phyloP scores from a whole-genome alignment of 1,140 invertebrate species.

The Ips typographus region DNA sequence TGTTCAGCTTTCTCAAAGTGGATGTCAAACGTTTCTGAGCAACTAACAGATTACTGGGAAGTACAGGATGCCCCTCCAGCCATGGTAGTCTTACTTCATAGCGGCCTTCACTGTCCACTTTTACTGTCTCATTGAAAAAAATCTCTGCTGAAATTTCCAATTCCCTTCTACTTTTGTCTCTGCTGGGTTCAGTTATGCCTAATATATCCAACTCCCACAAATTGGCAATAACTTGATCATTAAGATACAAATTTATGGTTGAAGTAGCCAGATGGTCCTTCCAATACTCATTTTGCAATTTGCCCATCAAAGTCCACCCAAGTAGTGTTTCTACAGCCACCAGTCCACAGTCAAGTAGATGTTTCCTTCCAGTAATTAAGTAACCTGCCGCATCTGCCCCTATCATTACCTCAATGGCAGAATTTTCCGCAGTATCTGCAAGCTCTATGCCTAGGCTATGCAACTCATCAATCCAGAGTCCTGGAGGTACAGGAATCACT shows the following conservation, averaged over 20 bases:
- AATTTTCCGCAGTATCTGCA: conserved; percentile 15
- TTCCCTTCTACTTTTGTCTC: conserved; percentile 15
- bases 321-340: conserved; percentile 46
- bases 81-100: conserved; percentile 30
- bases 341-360: conserved; percentile 37
- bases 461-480: conserved; percentile 26
- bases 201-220: conserved; percentile 31
- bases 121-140: conserved; percentile 4
- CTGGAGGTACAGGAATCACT: background rate
- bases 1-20: too few relatives aligned
- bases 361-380: conserved; percentile 36
- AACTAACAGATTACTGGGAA: background rate
- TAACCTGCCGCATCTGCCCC: conserved; percentile 45
- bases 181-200: conserved; percentile 22
- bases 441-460: conserved; percentile 10
- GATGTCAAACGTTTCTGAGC: too few relatives aligned
- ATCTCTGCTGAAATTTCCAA: conserved; percentile 1
- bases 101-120: conserved; percentile 13
- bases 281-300: background rate
- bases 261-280: conserved; percentile 9
- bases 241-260: conserved; percentile 12
- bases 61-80: conserved; percentile 27
- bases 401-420: conserved; percentile 38
- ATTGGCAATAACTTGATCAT: conserved; percentile 16
- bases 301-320: conserved; percentile 47